Evolutionary conservation across 2,797 vertebrate species (phyloP).

Genomic region (Melanogrammus aeglefinus): DNA sequence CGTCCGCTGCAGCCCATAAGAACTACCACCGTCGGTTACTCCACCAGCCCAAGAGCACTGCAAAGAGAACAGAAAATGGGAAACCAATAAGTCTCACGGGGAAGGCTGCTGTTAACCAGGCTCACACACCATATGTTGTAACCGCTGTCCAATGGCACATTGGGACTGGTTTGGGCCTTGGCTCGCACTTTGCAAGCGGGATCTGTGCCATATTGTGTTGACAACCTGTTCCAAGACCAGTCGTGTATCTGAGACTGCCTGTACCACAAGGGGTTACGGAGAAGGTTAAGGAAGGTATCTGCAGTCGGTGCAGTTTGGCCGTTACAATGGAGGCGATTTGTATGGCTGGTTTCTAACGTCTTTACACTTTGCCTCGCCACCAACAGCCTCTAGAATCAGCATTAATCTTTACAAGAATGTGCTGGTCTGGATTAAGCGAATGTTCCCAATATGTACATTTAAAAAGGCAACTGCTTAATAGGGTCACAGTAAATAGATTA

Average conservation of each 20-base stretch:
- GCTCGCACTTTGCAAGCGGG: too few relatives aligned
- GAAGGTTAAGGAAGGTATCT: too few relatives aligned
- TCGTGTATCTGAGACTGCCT: too few relatives aligned
- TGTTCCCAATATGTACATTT: not conserved
- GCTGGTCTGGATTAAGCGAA: constrained; percentile 7
- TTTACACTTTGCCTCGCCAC: not conserved
- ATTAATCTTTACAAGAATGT: constrained; percentile 28
- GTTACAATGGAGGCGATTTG: not conserved
- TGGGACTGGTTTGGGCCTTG: too few relatives aligned
- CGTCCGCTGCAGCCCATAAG: too few relatives aligned
- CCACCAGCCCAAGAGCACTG: not conserved
- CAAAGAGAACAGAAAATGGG: too few relatives aligned
- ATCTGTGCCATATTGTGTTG: too few relatives aligned
- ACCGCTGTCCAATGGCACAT: too few relatives aligned
- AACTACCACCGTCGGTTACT: too few relatives aligned
- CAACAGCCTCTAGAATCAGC: not conserved
- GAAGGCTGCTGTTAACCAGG: not conserved
- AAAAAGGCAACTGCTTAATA: constrained; percentile 26
- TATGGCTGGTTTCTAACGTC: not conserved
- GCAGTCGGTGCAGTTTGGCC: too few relatives aligned
- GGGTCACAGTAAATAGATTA: constrained; percentile 14
- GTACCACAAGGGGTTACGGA: too few relatives aligned
- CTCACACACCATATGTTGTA: not conserved
- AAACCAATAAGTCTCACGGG: not conserved
- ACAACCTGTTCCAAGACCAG: not conserved